These are phyloP conservation scores for Ochlodes sylvanus DNA, from an alignment of 2,888 invertebrate species.

Conservation along the genomic window DNA sequence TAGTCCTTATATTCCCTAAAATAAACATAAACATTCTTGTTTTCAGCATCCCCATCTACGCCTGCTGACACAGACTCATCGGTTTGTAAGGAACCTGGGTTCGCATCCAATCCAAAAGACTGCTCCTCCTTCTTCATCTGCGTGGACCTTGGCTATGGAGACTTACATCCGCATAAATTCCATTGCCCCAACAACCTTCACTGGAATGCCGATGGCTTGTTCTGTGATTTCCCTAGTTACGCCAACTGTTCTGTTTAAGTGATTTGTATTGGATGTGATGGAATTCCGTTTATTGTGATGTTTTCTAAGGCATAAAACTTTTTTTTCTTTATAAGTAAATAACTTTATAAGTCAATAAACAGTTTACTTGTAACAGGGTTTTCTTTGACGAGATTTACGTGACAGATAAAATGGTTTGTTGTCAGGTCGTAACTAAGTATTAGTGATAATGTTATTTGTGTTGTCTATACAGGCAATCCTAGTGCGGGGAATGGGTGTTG, in stretches of 20 bases:
- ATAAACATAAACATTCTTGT: neutral
- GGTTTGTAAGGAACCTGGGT: constrained; percentile 69
- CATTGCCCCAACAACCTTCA: constrained; percentile 59
- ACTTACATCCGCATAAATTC: constrained; percentile 52
- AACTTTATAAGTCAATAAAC: no score
- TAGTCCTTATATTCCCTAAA: neutral
- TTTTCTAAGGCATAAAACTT: no score
- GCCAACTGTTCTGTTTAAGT: constrained; percentile 25
- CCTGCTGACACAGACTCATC: constrained; percentile 1
- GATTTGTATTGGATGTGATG: neutral
- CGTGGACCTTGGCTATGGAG: constrained; percentile 47
- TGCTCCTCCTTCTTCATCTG: constrained; percentile 76
- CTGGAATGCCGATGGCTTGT: constrained; percentile 58
- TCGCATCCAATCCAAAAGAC: constrained; percentile 64
- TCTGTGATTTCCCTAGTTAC: constrained; percentile 68
- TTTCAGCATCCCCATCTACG: constrained; percentile 32
- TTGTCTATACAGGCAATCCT: no score
- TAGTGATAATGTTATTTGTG: no score
- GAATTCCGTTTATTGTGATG: neutral
- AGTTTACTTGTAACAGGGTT: no score
- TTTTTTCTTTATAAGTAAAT: no score
- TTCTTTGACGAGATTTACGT: no score
- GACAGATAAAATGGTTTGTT: no score
- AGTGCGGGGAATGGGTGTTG: no score
- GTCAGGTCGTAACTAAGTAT: no score